Base-by-base conservation (phyloP, 2,888 invertebrate species). In the Lasioglossum oenotherae region DNA sequence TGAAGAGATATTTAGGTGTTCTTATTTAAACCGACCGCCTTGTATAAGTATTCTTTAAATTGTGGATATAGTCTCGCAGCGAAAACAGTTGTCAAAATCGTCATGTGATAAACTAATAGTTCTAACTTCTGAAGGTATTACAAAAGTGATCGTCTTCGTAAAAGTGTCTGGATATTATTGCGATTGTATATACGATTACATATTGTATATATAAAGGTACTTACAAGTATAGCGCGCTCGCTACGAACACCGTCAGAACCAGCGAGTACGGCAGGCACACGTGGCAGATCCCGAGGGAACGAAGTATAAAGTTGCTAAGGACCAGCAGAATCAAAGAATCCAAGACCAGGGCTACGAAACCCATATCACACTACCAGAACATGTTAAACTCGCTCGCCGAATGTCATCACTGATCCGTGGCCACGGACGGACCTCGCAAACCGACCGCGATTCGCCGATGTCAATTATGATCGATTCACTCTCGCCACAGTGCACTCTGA, bases 191-290 rank as follows among this genome's bases (percentile, higher is more conserved):
- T 53, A 23, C 23, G 23, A n/a, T n/a, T n/a, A n/a, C n/a, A n/a
- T n/a, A n/a, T n/a, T n/a, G n/a, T n/a, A n/a, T n/a, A n/a, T n/a
- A n/a, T n/a, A n/a, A 67, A 57, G 64, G n/a, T 89, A 89, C 88
- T 94, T 88, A 94, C 94, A 93, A 81, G 76, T 92, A 88, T 53
- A 93, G 79, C 74, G 87, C 89, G 90, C 90, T 87, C 80, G 92
- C 88, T 86, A 94, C 86, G 89, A 94, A 91, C 74, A 92, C 81
- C 6, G 93, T 92, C 71, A 94, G 81, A n/a, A 93, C 87, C 75
- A 94, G 88, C 46, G 94, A 92, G 81, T 94, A 93, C 23, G 94
- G 94, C 80, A 94, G 87, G 77, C 94, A 94, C 84, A 93, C 81
- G 57, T 91, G 89, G 77, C 94, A 94, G 77, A 93, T 71, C 44